A percentile compares a stretch with the other conserved stretches of the same genome.
Conservation (phyloP, 2,797 vertebrate genomes). For the Dicrostonyx torquatus region DNA sequence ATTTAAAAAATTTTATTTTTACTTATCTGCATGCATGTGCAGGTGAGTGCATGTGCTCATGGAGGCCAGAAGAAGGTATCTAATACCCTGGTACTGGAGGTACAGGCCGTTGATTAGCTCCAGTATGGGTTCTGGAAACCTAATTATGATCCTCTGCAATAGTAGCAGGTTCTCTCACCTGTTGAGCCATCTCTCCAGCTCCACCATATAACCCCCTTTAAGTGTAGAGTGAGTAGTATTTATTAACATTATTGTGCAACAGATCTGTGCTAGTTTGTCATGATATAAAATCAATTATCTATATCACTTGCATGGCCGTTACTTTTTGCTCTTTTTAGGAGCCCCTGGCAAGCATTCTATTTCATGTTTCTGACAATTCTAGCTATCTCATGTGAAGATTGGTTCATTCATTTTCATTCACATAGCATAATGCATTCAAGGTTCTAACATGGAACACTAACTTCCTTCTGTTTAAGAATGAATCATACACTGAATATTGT, state of each 20-base stretch:
- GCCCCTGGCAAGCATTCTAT: neutral
- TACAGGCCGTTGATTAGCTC: neutral
- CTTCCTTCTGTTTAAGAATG: neutral
- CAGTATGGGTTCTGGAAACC: neutral
- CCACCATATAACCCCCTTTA: neutral
- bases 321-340: neutral
- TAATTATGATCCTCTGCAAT: neutral
- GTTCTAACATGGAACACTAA: neutral
- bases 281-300: neutral
- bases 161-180: neutral
- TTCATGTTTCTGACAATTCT: neutral
- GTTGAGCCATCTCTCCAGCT: neutral
- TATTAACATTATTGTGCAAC: neutral
- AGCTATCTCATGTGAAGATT: neutral
- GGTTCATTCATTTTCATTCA: neutral
- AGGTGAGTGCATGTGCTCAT: neutral
- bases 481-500: neutral
- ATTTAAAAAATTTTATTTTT: neutral
- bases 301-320: neutral
- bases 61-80: neutral
- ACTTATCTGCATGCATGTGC: neutral
- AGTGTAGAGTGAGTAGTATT: neutral
- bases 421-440: neutral
- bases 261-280: neutral
- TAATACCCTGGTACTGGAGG: neutral